Evolutionary conservation across 2,888 invertebrate species (phyloP).

Genomic region (Neoaliturus tenellus): DNA sequence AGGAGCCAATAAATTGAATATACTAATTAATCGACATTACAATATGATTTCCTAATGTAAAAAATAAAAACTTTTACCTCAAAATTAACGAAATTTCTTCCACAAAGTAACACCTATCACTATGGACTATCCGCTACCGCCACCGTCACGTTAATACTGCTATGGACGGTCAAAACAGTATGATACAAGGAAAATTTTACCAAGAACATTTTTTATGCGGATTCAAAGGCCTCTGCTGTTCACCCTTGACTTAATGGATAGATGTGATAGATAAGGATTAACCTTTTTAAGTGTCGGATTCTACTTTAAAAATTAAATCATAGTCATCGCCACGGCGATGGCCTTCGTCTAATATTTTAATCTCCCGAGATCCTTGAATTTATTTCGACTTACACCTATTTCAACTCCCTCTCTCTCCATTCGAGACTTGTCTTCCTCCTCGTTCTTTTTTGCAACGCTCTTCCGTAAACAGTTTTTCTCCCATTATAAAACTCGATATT

Average conservation of each 20-base stretch:
- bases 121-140: no score
- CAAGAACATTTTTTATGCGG: not conserved
- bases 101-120: no score
- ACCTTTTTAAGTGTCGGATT: not conserved
- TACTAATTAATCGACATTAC: no score
- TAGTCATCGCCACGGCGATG: not conserved
- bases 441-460: not conserved
- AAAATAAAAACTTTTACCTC: no score
- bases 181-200: no score
- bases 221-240: not conserved
- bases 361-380: not conserved
- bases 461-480: not conserved
- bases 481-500: no score
- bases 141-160: no score
- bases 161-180: no score
- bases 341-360: slow-evolving; percentile 3
- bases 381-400: not conserved
- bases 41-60: no score
- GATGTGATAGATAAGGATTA: not conserved
- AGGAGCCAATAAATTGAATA: no score
- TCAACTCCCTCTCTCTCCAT: not conserved
- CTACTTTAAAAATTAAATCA: not conserved
- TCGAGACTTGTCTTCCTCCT: not conserved
- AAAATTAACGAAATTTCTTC: no score
- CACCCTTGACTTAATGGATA: not conserved